Evolutionary conservation across 2,888 invertebrate species (phyloP).

Genomic region (Drosophila niveifrons): DNA sequence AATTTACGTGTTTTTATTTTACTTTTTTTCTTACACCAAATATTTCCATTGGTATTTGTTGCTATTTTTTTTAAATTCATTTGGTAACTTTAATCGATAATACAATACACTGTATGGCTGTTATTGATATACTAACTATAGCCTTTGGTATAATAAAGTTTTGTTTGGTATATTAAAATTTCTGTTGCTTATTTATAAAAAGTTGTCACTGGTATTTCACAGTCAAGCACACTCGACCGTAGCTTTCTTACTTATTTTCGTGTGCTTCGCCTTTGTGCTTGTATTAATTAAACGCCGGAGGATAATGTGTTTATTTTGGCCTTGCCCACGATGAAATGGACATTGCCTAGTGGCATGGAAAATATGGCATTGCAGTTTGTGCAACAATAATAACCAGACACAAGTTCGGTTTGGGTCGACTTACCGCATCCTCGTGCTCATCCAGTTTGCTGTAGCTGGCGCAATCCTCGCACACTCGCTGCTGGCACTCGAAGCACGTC

Average conservation of each 20-base stretch:
- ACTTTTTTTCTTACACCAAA: too few relatives aligned
- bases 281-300: conserved; percentile 70
- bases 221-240: too few relatives aligned
- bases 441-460: conserved; percentile 95
- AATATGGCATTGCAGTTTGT: conserved; percentile 22
- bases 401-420: conserved; percentile 46
- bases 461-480: conserved; percentile 96
- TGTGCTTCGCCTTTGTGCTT: conserved; percentile 34
- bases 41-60: too few relatives aligned
- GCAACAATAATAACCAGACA: not conserved
- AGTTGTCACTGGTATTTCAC: too few relatives aligned
- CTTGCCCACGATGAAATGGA: conserved; percentile 37
- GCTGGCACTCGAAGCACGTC: conserved; percentile 95
- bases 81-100: too few relatives aligned
- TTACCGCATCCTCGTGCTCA: conserved; percentile 93
- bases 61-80: too few relatives aligned
- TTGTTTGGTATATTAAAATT: too few relatives aligned
- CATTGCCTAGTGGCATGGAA: conserved; percentile 72
- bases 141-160: too few relatives aligned
- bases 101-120: too few relatives aligned
- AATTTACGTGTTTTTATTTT: too few relatives aligned
- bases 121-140: too few relatives aligned
- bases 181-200: too few relatives aligned
- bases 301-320: conserved; percentile 59
- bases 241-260: not conserved